A percentile compares a stretch with the other conserved stretches of the same genome.
These are phyloP conservation scores for Altica lythri DNA, from an alignment of 2,888 invertebrate species.

Conservation along the genomic window DNA sequence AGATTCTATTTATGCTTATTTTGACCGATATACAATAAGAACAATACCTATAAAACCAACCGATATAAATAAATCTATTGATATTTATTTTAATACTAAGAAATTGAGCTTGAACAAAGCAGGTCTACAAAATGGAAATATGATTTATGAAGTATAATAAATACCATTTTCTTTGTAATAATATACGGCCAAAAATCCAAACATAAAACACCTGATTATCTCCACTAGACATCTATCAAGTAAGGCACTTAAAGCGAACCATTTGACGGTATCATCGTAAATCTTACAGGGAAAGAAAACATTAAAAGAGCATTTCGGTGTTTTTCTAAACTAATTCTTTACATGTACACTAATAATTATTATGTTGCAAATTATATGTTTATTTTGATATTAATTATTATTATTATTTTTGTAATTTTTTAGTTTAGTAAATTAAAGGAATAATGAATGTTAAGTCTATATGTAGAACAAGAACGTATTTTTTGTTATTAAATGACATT, in stretches of 20 bases:
- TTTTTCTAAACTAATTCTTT: slow-evolving; percentile 5
- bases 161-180: slow-evolving; percentile 30
- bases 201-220: slow-evolving; percentile 28
- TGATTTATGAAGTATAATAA: slow-evolving; percentile 29
- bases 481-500: too few relatives aligned
- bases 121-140: slow-evolving; percentile 18
- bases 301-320: slow-evolving; percentile 18
- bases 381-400: too few relatives aligned
- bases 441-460: too few relatives aligned
- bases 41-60: neutral
- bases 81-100: slow-evolving; percentile 8
- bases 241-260: slow-evolving; percentile 22
- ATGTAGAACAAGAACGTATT: too few relatives aligned
- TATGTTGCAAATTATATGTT: too few relatives aligned
- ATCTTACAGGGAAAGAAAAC: neutral
- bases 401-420: too few relatives aligned
- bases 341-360: too few relatives aligned
- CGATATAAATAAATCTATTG: slow-evolving; percentile 12
- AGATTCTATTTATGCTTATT: too few relatives aligned
- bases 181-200: slow-evolving; percentile 25
- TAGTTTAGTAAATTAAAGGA: too few relatives aligned
- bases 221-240: slow-evolving; percentile 26
- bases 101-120: slow-evolving; percentile 15
- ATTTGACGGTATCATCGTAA: slow-evolving; percentile 18
- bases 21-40: too few relatives aligned